Conservation (phyloP, 2,888 invertebrate genomes). For the Parelbella ahira region DNA sequence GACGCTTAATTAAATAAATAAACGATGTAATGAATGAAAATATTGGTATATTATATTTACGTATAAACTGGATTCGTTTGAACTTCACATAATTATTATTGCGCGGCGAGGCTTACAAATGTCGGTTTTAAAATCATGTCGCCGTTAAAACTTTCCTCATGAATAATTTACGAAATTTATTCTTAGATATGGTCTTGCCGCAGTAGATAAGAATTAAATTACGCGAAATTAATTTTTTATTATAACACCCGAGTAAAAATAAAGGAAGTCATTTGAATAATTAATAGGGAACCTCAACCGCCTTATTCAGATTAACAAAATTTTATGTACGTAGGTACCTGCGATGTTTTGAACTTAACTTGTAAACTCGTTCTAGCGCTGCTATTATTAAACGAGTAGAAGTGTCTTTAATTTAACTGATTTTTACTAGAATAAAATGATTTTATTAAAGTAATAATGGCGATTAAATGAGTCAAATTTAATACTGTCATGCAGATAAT, state of each 20-base stretch:
- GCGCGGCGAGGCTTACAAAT: conserved; percentile 67
- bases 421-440: no score
- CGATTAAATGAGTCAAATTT: conserved; percentile 14
- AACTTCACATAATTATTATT: conserved; percentile 47
- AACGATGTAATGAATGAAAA: no score
- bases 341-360: no score
- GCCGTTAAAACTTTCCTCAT: conserved; percentile 77
- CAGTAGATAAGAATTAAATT: conserved; percentile 76
- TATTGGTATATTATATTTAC: no score
- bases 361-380: no score
- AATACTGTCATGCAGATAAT: conserved; percentile 55
- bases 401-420: no score
- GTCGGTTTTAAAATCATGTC: conserved; percentile 77
- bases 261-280: conserved; percentile 68
- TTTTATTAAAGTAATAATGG: no score
- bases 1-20: no score
- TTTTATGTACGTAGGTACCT: no score
- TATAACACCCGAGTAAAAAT: conserved; percentile 67
- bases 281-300: conserved; percentile 48
- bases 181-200: conserved; percentile 73
- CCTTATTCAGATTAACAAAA: conserved; percentile 39
- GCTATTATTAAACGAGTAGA: no score
- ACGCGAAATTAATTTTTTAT: conserved; percentile 71
- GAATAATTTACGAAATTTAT: conserved; percentile 78
- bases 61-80: no score